Conservation (phyloP, 2,113 vertebrate species). For the Edolisoma coerulescens region DNA sequence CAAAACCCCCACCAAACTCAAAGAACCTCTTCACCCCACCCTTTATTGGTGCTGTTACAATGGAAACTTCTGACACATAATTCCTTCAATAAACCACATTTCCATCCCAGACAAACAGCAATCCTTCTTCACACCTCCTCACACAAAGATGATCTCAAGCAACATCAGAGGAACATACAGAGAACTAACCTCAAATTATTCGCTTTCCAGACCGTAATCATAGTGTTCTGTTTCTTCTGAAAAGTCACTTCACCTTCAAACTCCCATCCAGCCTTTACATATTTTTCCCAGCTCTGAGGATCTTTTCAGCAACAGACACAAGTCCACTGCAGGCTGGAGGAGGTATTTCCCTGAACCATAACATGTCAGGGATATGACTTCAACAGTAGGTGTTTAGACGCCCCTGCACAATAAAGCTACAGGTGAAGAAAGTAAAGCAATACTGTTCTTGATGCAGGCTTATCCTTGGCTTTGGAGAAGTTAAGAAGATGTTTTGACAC, state of each 20-base stretch:
- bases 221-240: not conserved
- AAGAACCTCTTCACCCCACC: not conserved
- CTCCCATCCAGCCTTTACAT: not conserved
- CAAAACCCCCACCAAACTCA: not conserved
- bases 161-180: not conserved
- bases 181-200: not conserved
- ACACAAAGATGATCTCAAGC: not conserved
- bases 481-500: not conserved
- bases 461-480: not conserved
- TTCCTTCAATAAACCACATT: not conserved
- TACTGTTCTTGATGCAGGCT: not conserved
- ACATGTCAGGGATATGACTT: not conserved
- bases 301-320: not conserved
- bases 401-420: not conserved
- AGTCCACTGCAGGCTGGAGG: fast-evolving
- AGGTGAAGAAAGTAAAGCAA: not conserved
- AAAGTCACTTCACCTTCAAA: not conserved
- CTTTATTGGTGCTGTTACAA: not conserved
- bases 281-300: not conserved
- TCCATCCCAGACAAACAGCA: not conserved
- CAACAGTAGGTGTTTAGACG: not conserved
- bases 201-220: fast-evolving
- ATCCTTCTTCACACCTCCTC: not conserved
- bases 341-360: not conserved
- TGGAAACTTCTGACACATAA: not conserved